Percentiles rank a stretch among this genome's conserved stretches.
Evolutionary conservation across 2,888 invertebrate genomes (phyloP).

Genomic region (Torymus tubicola): DNA sequence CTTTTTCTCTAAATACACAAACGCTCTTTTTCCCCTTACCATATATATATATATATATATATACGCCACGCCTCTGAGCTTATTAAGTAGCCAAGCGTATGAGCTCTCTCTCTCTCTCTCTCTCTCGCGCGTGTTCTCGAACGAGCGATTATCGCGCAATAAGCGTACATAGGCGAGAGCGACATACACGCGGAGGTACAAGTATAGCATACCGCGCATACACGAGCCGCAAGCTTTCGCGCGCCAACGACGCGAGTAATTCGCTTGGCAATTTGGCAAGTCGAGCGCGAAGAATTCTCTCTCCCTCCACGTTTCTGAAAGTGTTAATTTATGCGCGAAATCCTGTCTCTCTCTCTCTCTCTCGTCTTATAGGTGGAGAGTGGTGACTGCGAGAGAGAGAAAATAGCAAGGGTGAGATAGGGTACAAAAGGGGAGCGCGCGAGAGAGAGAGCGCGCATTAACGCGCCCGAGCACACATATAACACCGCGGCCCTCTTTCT

Average conservation of each 20-base stretch:
- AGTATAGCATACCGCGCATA: not conserved
- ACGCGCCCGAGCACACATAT: slow-evolving; percentile 51
- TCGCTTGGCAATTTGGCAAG: slow-evolving; percentile 72
- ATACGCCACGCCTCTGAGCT: not conserved
- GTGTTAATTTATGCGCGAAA: slow-evolving; percentile 67
- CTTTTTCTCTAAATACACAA: slow-evolving; percentile 24
- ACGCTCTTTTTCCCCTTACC: not conserved
- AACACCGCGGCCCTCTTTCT: slow-evolving; percentile 49
- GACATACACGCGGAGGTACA: not conserved
- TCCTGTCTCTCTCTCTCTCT: no score
- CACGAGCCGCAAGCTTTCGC: not conserved
- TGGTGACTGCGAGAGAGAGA: not conserved
- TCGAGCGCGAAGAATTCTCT: slow-evolving; percentile 67
- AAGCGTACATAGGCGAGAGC: not conserved
- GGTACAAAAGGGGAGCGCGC: not conserved
- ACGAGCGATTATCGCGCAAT: slow-evolving; percentile 42
- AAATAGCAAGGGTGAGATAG: slow-evolving; percentile 16
- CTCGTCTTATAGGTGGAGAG: slow-evolving; percentile 59
- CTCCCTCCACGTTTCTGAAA: slow-evolving; percentile 62
- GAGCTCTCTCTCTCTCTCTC: not conserved
- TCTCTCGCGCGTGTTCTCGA: not conserved
- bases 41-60: no score
- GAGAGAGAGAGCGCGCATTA: slow-evolving; percentile 5
- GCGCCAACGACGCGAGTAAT: slow-evolving; percentile 71
- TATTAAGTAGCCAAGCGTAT: slow-evolving; percentile 51